These are phyloP conservation scores for Zhuqinia jingwanae DNA, from an alignment of 2,888 invertebrate species.

Conservation along the genomic window DNA sequence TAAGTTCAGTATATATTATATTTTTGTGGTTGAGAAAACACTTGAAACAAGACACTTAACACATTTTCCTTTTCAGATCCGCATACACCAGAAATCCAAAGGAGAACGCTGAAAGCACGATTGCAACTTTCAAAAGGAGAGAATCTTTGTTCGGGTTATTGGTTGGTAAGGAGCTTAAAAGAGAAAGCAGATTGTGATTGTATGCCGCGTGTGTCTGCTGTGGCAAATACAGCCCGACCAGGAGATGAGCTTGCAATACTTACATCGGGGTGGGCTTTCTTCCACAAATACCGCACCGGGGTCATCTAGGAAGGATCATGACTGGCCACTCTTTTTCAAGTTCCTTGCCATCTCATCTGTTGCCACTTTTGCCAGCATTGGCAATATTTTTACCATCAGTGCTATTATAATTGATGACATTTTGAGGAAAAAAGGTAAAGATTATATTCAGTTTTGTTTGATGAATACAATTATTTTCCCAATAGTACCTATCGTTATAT, in stretches of 20 bases:
- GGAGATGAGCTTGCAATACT: conserved; percentile 59
- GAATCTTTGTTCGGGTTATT: not conserved
- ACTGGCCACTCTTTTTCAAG: conserved; percentile 87
- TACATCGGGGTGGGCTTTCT: conserved; percentile 40
- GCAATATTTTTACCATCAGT: conserved; percentile 89
- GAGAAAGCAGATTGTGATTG: conserved; percentile 4
- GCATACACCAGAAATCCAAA: too few relatives aligned
- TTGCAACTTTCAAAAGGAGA: not conserved
- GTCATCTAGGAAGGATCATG: conserved; percentile 79
- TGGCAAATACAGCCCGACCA: not conserved
- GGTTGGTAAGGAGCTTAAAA: not conserved
- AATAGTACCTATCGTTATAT: too few relatives aligned
- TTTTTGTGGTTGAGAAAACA: too few relatives aligned
- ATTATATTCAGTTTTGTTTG: not conserved
- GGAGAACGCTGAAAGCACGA: too few relatives aligned
- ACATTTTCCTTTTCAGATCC: too few relatives aligned
- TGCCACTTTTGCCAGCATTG: conserved; percentile 86
- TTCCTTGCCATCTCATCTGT: conserved; percentile 85
- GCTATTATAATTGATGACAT: conserved; percentile 88
- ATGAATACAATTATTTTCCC: too few relatives aligned
- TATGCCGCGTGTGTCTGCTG: conserved; percentile 8
- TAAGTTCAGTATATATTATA: too few relatives aligned
- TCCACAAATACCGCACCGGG: not conserved
- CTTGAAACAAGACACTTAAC: too few relatives aligned
- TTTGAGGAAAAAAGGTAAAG: conserved; percentile 84